Conservation (phyloP, 1,140 invertebrate species). For the Medauroidea extradentata region DNA sequence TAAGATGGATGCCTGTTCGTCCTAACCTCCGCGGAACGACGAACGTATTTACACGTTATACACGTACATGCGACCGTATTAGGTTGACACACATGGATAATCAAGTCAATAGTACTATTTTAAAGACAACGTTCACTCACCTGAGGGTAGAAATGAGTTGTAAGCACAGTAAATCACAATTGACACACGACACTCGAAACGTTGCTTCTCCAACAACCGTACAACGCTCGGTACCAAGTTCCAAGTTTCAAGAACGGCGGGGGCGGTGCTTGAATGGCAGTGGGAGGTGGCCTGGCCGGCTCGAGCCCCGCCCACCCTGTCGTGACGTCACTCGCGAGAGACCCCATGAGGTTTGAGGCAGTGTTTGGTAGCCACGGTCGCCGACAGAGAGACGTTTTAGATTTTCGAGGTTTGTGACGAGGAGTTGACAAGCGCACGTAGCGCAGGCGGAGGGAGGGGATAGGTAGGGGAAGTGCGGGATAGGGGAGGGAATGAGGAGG, state of each 20-base stretch:
- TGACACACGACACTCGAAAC: not conserved
- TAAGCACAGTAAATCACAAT: too few relatives aligned
- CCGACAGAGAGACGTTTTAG: conserved; percentile 1
- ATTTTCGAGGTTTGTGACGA: conserved; percentile 33
- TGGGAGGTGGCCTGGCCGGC: conserved; percentile 7
- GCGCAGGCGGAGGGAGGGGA: not conserved
- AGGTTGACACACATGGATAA: not conserved
- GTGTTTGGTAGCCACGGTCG: conserved; percentile 5
- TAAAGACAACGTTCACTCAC: not conserved
- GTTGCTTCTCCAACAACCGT: conserved; percentile 1
- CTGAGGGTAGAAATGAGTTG: not conserved
- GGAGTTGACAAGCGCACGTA: conserved; percentile 34
- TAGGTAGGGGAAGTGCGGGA: not conserved
- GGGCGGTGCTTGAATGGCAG: not conserved
- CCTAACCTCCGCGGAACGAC: not conserved
- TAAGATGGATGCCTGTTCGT: conserved; percentile 6
- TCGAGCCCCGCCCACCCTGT: conserved; percentile 36
- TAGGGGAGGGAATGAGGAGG: not conserved
- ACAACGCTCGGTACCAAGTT: not conserved
- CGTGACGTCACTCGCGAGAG: conserved; percentile 23
- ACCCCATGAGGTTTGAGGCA: conserved; percentile 35
- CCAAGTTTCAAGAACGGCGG: not conserved
- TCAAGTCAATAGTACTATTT: not conserved
- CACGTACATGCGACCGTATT: not conserved
- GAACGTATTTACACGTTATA: not conserved